Conservation (phyloP, 1,140 invertebrate species). For the Neotoxoptera formosana region DNA sequence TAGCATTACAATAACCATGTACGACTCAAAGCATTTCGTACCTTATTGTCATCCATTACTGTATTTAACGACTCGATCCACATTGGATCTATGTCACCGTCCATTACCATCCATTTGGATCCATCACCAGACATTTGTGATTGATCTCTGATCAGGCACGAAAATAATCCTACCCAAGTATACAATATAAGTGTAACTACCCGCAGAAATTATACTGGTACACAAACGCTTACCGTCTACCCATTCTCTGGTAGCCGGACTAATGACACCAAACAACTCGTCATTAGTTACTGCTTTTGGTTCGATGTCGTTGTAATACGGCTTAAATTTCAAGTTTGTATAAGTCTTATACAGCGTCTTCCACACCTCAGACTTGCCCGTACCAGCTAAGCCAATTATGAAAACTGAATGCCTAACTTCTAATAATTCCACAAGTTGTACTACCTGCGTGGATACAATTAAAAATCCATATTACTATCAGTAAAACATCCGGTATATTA, state of each 20-base stretch:
- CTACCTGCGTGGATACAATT: slow-evolving; percentile 69
- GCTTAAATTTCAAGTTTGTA: slow-evolving; percentile 78
- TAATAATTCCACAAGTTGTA: slow-evolving; percentile 91
- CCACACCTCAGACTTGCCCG: slow-evolving; percentile 93
- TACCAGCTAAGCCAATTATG: slow-evolving; percentile 90
- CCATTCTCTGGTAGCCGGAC: slow-evolving; percentile 94
- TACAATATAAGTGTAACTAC: slow-evolving; percentile 58
- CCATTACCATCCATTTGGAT: slow-evolving; percentile 95
- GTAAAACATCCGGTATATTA: background rate
- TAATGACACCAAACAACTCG: slow-evolving; percentile 94
- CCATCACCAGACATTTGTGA: slow-evolving; percentile 84
- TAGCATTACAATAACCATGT: background rate
- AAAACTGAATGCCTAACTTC: slow-evolving; percentile 95
- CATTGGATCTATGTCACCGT: slow-evolving; percentile 97
- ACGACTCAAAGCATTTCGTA: slow-evolving; percentile 59
- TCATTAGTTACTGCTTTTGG: slow-evolving; percentile 96
- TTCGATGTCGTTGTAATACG: slow-evolving; percentile 88
- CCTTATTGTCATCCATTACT: slow-evolving; percentile 86
- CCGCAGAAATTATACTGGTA: background rate
- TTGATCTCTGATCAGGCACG: slow-evolving; percentile 91
- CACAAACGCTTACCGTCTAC: slow-evolving; percentile 78
- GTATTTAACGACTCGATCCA: slow-evolving; percentile 96
- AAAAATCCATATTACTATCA: background rate
- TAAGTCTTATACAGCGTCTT: slow-evolving; percentile 88
- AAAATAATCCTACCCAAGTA: slow-evolving; percentile 75